Conservation (phyloP, 1,140 invertebrate genomes). For the Eurytemora carolleeae region DNA sequence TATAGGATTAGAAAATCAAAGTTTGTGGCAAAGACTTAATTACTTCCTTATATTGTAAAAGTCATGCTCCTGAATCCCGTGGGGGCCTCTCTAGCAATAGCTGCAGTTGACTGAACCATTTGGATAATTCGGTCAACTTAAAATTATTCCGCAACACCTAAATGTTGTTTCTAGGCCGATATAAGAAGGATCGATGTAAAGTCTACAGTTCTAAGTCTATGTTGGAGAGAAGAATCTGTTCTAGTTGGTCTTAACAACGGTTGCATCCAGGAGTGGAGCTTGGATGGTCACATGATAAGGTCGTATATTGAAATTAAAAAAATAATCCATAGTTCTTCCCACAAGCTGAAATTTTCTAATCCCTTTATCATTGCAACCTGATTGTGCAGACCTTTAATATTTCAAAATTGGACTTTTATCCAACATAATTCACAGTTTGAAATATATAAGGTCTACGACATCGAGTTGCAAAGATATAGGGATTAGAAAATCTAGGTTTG, state of each 20-base stretch:
- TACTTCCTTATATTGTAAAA: too few relatives aligned
- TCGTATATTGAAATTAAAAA: too few relatives aligned
- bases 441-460: neutral
- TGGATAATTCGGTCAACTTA: too few relatives aligned
- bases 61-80: too few relatives aligned
- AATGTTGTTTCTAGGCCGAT: neutral
- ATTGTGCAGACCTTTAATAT: neutral
- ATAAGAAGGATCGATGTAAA: neutral
- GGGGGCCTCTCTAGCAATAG: too few relatives aligned
- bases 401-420: neutral
- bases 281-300: neutral
- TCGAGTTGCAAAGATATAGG: neutral
- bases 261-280: neutral
- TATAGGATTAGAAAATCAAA: too few relatives aligned
- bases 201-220: neutral
- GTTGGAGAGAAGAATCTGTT: neutral
- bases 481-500: too few relatives aligned
- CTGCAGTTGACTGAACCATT: too few relatives aligned
- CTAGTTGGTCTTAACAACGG: neutral
- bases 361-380: neutral
- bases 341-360: neutral
- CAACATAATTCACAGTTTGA: neutral
- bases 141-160: too few relatives aligned
- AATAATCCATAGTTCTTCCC: neutral
- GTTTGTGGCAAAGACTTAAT: too few relatives aligned